These are phyloP conservation scores for Chaetodon auriga DNA, from an alignment of 2,113 vertebrate species.

Conservation along the genomic window DNA sequence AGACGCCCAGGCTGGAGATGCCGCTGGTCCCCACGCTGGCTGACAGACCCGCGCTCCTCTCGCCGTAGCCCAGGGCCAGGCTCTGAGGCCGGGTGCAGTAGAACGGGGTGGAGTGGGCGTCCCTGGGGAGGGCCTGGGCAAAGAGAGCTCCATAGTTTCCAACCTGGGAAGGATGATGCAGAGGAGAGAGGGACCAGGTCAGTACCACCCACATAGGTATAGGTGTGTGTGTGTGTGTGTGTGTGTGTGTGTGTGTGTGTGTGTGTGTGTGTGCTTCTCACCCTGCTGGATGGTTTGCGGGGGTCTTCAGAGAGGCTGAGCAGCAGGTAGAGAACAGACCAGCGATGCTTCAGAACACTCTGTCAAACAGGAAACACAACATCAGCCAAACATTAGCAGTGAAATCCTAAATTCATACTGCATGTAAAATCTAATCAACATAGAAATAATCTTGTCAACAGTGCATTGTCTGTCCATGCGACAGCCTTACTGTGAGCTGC, in stretches of 20 bases:
- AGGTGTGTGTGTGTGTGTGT: neutral
- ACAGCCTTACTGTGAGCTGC: no score
- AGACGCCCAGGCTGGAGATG: constrained; percentile 91
- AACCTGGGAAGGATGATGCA: constrained; percentile 82
- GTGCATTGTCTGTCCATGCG: neutral
- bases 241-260: neutral
- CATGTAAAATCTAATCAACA: neutral
- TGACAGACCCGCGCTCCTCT: constrained; percentile 85
- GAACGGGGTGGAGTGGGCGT: constrained; percentile 96
- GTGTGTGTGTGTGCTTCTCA: constrained; percentile 51
- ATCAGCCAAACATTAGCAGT: neutral
- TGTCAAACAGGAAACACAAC: constrained; percentile 63
- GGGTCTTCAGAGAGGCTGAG: constrained; percentile 98
- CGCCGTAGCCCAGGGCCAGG: constrained; percentile 91
- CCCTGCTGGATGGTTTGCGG: constrained; percentile 92
- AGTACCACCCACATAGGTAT: no score
- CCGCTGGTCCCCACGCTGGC: constrained; percentile 94
- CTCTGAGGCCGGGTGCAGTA: constrained; percentile 95
- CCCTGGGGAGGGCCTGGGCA: constrained; percentile 93
- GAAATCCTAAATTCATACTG: neutral
- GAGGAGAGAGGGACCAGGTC: neutral
- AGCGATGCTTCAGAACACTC: constrained; percentile 96
- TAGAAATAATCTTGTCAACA: neutral
- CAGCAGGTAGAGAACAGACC: constrained; percentile 97
- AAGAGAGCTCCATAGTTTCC: constrained; percentile 91